A percentile compares a stretch with the other conserved stretches of the same genome.
phyloP scores from a whole-genome alignment of 2,888 invertebrate species.

The Diplazon laetatorius region DNA sequence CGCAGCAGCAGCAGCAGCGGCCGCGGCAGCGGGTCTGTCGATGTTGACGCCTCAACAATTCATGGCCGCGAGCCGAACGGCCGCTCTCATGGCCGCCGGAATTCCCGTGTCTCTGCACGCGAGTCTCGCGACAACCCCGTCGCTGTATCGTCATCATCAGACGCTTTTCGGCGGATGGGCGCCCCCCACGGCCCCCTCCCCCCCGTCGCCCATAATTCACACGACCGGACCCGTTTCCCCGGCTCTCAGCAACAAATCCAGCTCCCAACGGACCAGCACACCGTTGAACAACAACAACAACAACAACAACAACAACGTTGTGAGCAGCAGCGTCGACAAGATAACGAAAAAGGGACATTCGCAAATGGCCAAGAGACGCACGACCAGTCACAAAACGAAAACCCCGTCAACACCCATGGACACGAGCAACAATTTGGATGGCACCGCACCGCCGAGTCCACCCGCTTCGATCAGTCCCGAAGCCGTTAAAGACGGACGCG shows the following conservation, averaged over 20 bases:
- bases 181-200: slow-evolving; percentile 83
- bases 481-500: slow-evolving; percentile 83
- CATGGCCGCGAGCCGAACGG: slow-evolving; percentile 83
- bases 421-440: slow-evolving; percentile 65
- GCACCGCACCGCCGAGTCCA: slow-evolving; percentile 83
- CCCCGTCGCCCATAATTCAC: slow-evolving; percentile 83
- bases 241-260: slow-evolving; percentile 79
- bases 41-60: slow-evolving; percentile 84
- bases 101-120: slow-evolving; percentile 84
- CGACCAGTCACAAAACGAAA: slow-evolving; percentile 83
- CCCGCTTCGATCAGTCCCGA: slow-evolving; percentile 82
- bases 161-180: slow-evolving; percentile 84
- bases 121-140: slow-evolving; percentile 84
- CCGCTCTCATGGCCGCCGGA: slow-evolving; percentile 84
- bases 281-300: slow-evolving; percentile 74
- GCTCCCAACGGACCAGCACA: slow-evolving; percentile 80
- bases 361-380: slow-evolving; percentile 81
- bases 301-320: slow-evolving; percentile 82
- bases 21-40: slow-evolving; percentile 82
- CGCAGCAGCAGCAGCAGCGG: slow-evolving; percentile 82
- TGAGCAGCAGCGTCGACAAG: slow-evolving; percentile 83
- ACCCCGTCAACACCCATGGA: slow-evolving; percentile 66
- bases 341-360: slow-evolving; percentile 78
- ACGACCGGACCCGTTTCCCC: slow-evolving; percentile 77
- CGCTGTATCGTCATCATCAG: slow-evolving; percentile 86